phyloP scores from a whole-genome alignment of 2,888 invertebrate species.

The Tryphoninae sp. region DNA sequence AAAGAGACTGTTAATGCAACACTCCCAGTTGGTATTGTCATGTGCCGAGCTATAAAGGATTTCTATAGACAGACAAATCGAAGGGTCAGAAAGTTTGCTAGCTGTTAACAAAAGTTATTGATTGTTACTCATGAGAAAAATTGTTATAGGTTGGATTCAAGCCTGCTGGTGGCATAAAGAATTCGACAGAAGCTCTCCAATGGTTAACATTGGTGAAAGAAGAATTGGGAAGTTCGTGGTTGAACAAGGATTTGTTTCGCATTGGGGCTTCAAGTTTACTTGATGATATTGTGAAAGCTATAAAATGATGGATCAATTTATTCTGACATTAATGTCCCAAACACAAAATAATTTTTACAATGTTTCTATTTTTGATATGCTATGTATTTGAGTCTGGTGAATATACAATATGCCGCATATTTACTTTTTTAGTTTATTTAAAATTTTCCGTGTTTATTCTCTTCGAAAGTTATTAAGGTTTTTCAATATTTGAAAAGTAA shows the following conservation, averaged over 20 bases:
- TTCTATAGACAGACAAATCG: slow-evolving; percentile 87
- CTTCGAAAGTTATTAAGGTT: no score
- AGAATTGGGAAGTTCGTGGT: slow-evolving; percentile 94
- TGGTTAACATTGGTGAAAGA: slow-evolving; percentile 94
- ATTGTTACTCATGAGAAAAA: slow-evolving; percentile 19
- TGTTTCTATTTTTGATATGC: slow-evolving; percentile 16
- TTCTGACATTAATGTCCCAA: not conserved
- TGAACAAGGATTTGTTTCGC: slow-evolving; percentile 90
- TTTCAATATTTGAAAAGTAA: not conserved
- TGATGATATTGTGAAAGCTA: slow-evolving; percentile 85
- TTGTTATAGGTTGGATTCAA: slow-evolving; percentile 93
- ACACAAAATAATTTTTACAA: not conserved
- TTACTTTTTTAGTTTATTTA: not conserved
- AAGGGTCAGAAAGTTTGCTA: slow-evolving; percentile 82
- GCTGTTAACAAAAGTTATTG: not conserved
- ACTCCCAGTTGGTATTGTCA: slow-evolving; percentile 93
- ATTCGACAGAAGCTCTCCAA: slow-evolving; percentile 90
- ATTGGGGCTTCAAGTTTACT: slow-evolving; percentile 97
- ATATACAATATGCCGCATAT: slow-evolving; percentile 2
- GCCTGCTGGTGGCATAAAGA: slow-evolving; percentile 98
- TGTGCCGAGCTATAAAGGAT: slow-evolving; percentile 95
- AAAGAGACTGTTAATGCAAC: slow-evolving; percentile 98
- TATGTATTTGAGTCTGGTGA: slow-evolving; percentile 15
- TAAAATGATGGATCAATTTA: slow-evolving; percentile 46
- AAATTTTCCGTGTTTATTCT: not conserved